phyloP scores from a whole-genome alignment of 2,797 vertebrate genomes.

The Gymnopithys bicolor region DNA sequence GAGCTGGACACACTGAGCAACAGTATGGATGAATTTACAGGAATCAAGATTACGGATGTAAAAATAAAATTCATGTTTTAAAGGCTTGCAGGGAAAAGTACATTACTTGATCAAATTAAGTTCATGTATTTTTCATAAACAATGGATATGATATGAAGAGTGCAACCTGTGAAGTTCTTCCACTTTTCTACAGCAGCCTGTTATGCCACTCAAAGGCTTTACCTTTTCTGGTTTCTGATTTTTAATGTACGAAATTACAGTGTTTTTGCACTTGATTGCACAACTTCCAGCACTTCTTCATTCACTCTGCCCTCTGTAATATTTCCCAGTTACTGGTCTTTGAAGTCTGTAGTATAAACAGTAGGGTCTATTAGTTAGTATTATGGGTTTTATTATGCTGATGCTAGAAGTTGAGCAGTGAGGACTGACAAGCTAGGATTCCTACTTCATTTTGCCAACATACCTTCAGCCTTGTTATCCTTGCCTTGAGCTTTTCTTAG shows the following conservation, averaged over 20 bases:
- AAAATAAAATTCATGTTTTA: not conserved
- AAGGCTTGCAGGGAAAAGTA: not conserved
- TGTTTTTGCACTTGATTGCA: not conserved
- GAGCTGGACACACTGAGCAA: not conserved
- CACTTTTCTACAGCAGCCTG: not conserved
- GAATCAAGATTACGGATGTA: not conserved
- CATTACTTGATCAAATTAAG: not conserved
- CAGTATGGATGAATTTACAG: not conserved
- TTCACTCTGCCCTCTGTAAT: not conserved
- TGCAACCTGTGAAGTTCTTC: not conserved
- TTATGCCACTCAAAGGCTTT: not conserved
- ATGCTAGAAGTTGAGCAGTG: not conserved
- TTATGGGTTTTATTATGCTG: not conserved
- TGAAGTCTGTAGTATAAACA: not conserved
- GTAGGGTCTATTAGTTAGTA: not conserved
- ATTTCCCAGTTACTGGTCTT: not conserved
- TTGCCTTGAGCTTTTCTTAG: constrained; percentile 45
- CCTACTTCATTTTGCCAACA: not conserved
- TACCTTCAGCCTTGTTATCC: constrained; percentile 4
- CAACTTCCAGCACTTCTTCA: not conserved
- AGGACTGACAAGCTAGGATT: not conserved
- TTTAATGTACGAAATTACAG: not conserved
- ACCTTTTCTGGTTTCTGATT: not conserved
- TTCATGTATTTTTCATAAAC: not conserved
- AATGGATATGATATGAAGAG: not conserved